Base-by-base conservation (phyloP, 2,113 vertebrate species). In the Anseranas semipalmata region DNA sequence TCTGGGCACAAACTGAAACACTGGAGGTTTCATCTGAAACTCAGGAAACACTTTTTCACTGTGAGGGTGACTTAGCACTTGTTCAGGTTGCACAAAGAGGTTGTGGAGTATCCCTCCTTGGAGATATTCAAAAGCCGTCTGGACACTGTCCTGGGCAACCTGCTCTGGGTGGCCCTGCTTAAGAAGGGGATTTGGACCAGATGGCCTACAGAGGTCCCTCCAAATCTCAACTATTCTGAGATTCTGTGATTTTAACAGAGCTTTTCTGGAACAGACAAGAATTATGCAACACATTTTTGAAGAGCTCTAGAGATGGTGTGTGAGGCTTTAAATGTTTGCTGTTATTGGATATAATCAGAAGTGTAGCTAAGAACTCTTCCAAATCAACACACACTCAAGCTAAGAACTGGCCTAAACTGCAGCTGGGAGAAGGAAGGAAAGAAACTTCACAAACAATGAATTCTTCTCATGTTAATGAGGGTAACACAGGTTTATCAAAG, bases 341-440 rank as follows among this genome's bases (percentile, higher is more conserved):
- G 9, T 71, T 89, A 24, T 62, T 71, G 52, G 10, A 58, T 62
- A 48, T 65, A 46, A 68, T 73, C 27, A 87, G 50, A 32, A 62
- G 28, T 28, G 39, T 52, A 90, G 33, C 55, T 90, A 93, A 90
- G 86, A 80, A 32, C 41, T 66, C 35, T 76, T 90, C 30, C 68
- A 95, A 89, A 80, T 60, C 35, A 66, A 22, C 78, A 59, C 28
- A 87, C 25, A 30, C 46, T 80, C 41, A 68, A 75, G 10, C 32
- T 91, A 83, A 75, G 58, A 82, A 65, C 22, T 59, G 65, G 70
- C 21, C n/a, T 56, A 72, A 84, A 73, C 15, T 87, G 33, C 73
- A 85, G 15, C 63, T 19, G 13, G n/a, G 48, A 96, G 41, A 73
- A 88, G 10, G 46, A 95, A 84, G 52, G 46, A 92, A 94, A 94